These are phyloP conservation scores for Synergus laeviventris DNA, from an alignment of 2,888 invertebrate species.

Conservation along the genomic window DNA sequence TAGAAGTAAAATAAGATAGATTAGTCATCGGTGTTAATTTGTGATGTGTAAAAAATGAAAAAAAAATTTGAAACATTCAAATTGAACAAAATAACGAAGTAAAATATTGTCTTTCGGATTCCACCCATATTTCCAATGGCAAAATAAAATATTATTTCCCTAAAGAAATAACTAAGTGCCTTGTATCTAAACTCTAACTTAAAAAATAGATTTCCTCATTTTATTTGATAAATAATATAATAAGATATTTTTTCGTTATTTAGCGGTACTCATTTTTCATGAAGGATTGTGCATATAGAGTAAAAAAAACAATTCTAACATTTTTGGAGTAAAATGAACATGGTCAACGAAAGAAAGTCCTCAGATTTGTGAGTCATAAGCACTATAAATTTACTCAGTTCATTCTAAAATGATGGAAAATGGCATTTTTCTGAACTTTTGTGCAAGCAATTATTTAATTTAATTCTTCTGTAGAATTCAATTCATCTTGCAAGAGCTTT, in stretches of 20 bases:
- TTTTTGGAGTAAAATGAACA: not conserved
- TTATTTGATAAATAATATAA: no score
- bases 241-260: no score
- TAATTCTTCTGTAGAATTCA: slow-evolving; percentile 20
- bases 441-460: not conserved
- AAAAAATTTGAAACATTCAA: not conserved
- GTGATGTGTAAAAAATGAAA: slow-evolving; percentile 3
- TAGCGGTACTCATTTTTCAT: no score
- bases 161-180: not conserved
- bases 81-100: not conserved
- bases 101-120: not conserved
- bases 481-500: slow-evolving; percentile 18
- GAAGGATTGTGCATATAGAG: no score
- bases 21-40: slow-evolving; percentile 1
- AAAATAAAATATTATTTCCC: not conserved
- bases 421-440: not conserved
- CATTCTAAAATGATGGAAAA: slow-evolving; percentile 3
- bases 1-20: not conserved
- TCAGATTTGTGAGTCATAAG: not conserved
- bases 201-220: no score
- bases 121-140: not conserved
- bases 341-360: slow-evolving; percentile 3
- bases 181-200: no score
- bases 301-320: not conserved
- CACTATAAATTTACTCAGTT: slow-evolving; percentile 18